Conservation (phyloP, 2,797 vertebrate species). For the Chanos chanos region DNA sequence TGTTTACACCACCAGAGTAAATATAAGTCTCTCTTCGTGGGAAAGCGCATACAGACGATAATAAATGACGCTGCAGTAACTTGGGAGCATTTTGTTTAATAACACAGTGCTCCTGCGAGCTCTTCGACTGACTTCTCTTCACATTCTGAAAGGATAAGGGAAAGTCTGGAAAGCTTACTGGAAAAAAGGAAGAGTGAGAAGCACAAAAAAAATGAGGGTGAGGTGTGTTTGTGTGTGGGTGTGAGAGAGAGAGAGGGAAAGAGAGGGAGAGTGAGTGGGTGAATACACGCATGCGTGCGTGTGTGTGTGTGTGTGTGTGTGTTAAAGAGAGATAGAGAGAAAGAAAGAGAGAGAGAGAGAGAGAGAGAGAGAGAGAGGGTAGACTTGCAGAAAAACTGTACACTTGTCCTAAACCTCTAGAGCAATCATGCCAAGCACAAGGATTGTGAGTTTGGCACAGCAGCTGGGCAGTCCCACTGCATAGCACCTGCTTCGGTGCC, state of each 20-base stretch:
- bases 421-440: too few relatives aligned
- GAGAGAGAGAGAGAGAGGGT: background rate
- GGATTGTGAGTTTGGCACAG: too few relatives aligned
- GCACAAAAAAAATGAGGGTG: background rate
- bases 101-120: background rate
- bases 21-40: slow-evolving; percentile 4
- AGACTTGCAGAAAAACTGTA: too few relatives aligned
- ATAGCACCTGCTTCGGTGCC: too few relatives aligned
- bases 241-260: background rate
- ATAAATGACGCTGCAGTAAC: slow-evolving; percentile 33
- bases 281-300: too few relatives aligned
- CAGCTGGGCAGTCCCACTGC: too few relatives aligned
- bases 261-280: background rate
- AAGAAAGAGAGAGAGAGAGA: background rate
- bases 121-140: background rate
- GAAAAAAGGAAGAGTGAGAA: slow-evolving; percentile 13
- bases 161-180: background rate
- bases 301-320: too few relatives aligned
- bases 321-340: background rate
- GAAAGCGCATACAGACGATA: slow-evolving; percentile 10
- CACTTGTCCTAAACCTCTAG: too few relatives aligned
- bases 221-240: background rate
- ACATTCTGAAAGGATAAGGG: background rate
- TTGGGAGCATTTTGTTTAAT: background rate
- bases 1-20: slow-evolving; percentile 25